These are phyloP conservation scores for Vulpes lagopus DNA, from an alignment of 2,113 vertebrate species.

Conservation along the genomic window DNA sequence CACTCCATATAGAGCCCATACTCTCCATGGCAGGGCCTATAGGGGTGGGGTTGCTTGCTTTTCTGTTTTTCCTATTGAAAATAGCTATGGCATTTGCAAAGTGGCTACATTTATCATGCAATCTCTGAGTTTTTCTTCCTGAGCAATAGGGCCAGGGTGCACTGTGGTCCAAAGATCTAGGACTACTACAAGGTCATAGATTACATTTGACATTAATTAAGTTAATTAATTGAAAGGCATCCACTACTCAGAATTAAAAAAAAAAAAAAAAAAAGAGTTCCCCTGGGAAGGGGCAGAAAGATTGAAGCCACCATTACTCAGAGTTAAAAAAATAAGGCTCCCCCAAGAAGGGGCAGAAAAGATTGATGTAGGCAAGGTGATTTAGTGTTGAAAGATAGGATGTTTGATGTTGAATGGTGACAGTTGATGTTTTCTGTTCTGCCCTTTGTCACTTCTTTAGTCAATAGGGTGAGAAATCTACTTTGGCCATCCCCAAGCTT, in stretches of 20 bases:
- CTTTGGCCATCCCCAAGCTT: not conserved
- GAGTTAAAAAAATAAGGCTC: not conserved
- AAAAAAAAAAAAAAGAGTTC: not conserved
- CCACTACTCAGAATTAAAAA: conserved; percentile 12
- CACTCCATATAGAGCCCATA: not conserved
- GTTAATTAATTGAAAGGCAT: conserved; percentile 39
- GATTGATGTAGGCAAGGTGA: not conserved
- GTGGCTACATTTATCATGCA: not conserved
- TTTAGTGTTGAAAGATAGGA: not conserved
- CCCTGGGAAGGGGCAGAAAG: not conserved
- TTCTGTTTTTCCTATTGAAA: not conserved
- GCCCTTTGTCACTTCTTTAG: not conserved
- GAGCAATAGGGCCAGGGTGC: not conserved
- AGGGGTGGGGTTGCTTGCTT: not conserved
- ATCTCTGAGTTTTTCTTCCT: not conserved
- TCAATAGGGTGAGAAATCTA: not conserved
- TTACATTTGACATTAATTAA: not conserved
- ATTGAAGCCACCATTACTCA: conserved; percentile 18
- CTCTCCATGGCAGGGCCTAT: not conserved
- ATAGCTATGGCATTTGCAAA: not conserved
- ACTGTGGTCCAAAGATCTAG: not conserved
- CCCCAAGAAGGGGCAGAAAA: not conserved
- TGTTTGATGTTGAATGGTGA: not conserved
- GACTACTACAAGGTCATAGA: not conserved
- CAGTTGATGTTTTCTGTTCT: not conserved